A percentile compares a stretch with the other conserved stretches of the same genome.
Evolutionary conservation across 2,797 vertebrate genomes (phyloP).

Genomic region (Sebastes nivosus): DNA sequence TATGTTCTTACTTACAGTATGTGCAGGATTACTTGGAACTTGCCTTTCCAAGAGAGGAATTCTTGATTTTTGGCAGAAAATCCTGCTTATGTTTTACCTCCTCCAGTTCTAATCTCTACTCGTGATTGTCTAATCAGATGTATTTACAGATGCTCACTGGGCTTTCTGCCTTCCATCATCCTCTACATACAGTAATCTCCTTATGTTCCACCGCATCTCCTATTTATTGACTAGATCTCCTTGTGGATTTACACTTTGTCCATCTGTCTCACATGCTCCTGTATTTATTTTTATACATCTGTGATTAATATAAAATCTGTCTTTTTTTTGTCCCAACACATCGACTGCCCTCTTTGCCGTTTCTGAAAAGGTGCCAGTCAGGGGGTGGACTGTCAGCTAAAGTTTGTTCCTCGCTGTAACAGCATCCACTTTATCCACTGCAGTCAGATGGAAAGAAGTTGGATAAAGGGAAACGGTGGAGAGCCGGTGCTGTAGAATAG

Average conservation of each 20-base stretch:
- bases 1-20: background rate
- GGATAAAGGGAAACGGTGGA: background rate
- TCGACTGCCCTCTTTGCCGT: background rate
- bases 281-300: background rate
- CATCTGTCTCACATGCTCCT: background rate
- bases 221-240: background rate
- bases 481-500: background rate
- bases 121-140: conserved; percentile 34
- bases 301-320: background rate
- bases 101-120: conserved; percentile 6
- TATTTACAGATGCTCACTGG: conserved; percentile 21
- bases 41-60: background rate
- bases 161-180: background rate
- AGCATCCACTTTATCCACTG: background rate
- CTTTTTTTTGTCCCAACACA: background rate
- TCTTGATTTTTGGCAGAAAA: conserved; percentile 13
- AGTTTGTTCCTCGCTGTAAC: background rate
- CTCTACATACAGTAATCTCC: conserved; percentile 8
- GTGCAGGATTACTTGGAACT: conserved; percentile 9
- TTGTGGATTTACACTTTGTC: background rate
- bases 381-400: background rate
- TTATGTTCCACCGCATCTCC: background rate
- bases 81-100: conserved; percentile 5
- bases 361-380: background rate
- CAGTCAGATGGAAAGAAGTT: background rate